Percentiles rank a stretch among this genome's conserved stretches.
phyloP scores from a whole-genome alignment of 2,113 vertebrate species.

The Pholis gunnellus region DNA sequence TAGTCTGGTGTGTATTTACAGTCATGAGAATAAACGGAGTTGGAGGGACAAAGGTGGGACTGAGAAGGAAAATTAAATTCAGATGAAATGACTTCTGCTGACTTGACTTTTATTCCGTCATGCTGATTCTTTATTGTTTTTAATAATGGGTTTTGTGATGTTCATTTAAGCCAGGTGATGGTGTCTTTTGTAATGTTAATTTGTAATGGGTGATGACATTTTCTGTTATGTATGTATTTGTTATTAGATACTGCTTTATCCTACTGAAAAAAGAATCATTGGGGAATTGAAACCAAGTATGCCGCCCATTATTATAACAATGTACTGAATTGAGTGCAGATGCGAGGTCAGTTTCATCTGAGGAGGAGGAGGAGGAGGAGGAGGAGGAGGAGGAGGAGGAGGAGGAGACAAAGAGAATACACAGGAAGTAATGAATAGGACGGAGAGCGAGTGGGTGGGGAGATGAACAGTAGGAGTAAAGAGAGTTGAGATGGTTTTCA shows the following conservation, averaged over 20 bases:
- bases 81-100: slow-evolving; percentile 17
- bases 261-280: slow-evolving; percentile 29
- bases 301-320: slow-evolving; percentile 38
- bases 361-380: slow-evolving; percentile 23
- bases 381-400: background rate
- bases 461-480: slow-evolving; percentile 10
- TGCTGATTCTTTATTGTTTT: slow-evolving; percentile 30
- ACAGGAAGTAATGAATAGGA: slow-evolving; percentile 49
- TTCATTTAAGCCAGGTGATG: slow-evolving; percentile 36
- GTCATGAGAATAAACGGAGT: slow-evolving; percentile 27
- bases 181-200: slow-evolving; percentile 38
- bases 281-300: slow-evolving; percentile 56
- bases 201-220: slow-evolving; percentile 12
- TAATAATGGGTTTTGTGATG: slow-evolving; percentile 40
- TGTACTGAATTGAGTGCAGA: slow-evolving; percentile 48
- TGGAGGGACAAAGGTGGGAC: background rate
- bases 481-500: slow-evolving; percentile 20
- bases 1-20: slow-evolving; percentile 38
- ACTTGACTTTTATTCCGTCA: slow-evolving; percentile 26
- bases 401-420: slow-evolving; percentile 51
- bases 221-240: background rate
- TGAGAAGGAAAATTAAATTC: slow-evolving; percentile 49
- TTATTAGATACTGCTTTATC: slow-evolving; percentile 8
- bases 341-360: slow-evolving; percentile 55
- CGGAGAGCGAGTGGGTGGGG: slow-evolving; percentile 1